A percentile compares a stretch with the other conserved stretches of the same genome.
These are phyloP conservation scores for Synergus umbraculus DNA, from an alignment of 2,888 invertebrate genomes.

Conservation along the genomic window DNA sequence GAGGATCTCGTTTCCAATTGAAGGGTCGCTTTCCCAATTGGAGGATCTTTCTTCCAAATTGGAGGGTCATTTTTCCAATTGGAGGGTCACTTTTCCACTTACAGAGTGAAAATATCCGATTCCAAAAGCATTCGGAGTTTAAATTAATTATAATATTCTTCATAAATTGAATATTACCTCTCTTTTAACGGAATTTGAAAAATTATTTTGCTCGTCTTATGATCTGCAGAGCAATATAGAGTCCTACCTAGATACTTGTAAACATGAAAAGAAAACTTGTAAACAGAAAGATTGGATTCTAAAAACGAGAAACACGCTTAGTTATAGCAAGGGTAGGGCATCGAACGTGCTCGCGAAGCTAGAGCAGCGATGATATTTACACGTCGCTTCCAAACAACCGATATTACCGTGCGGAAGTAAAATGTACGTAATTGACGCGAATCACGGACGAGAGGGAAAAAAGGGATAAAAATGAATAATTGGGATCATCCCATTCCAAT, in stretches of 20 bases:
- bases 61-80: too few relatives aligned
- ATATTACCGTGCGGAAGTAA: slow-evolving; percentile 4
- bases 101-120: too few relatives aligned
- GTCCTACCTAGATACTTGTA: not conserved
- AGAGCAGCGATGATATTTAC: not conserved
- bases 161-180: too few relatives aligned
- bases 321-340: not conserved
- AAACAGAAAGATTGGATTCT: not conserved
- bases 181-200: not conserved
- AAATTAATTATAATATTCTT: too few relatives aligned
- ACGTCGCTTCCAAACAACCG: not conserved
- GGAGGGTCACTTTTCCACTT: too few relatives aligned
- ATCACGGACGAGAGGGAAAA: not conserved
- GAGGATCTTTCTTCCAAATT: too few relatives aligned
- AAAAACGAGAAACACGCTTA: not conserved
- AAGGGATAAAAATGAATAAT: slow-evolving; percentile 1
- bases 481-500: not conserved
- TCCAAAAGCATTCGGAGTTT: too few relatives aligned
- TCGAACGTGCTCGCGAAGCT: not conserved
- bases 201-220: not conserved
- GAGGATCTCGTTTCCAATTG: too few relatives aligned
- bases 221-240: too few relatives aligned
- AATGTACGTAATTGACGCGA: slow-evolving; percentile 2
- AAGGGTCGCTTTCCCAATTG: too few relatives aligned
- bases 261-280: not conserved